Evolutionary conservation across 1,140 invertebrate genomes (phyloP), one percentile per base, ranked within the genome.

Genomic region (Venturia canescens): DNA sequence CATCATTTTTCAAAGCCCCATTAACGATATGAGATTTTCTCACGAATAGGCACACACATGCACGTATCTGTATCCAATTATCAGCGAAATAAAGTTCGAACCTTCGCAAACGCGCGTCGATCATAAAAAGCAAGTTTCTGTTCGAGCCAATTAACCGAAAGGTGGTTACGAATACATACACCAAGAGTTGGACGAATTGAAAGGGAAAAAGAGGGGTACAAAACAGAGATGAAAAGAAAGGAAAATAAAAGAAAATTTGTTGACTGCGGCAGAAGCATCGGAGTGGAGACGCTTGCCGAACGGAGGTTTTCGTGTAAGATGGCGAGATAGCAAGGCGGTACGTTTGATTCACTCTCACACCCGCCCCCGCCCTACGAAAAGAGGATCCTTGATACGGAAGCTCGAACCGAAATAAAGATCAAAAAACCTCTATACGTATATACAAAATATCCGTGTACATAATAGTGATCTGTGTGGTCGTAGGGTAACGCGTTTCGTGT

Each of bases 301-400:
- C 6, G 69, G 66, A 27, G 23, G 29, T 74, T 48, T 34, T 50
- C 27, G 77, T 78, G 78, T 78, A 63, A 63, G 60, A 63, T 63
- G 60, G 60, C 60, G 23, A 78, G 81, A 82, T 82, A 78, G 67
- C 72, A 83, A 71, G 75, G 83, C 78, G 69, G 57, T 78, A 80
- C 81, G 81, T 82, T 82, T 84, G 77, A 82, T 82, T 80, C 79
- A 82, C 80, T 72, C 77, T 81, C 82, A 83, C 82, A 78, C 76
- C 77, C 81, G 29, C 29, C 70, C 76, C 77, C 81, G 29, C 29
- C 70, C 38, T 4, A 48, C 23, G 26, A 57, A 48, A 48, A 23
- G 44, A 11, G 38, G 29, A 57, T 57, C 18, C 53, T 23, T 16
- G 16, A 70, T 38, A 38, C 23, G 21, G 38, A 31, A 72, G 27